Conservation (phyloP, 37 sponge, comb jelly and placozoan genomes). For the Bolinopsis microptera region DNA sequence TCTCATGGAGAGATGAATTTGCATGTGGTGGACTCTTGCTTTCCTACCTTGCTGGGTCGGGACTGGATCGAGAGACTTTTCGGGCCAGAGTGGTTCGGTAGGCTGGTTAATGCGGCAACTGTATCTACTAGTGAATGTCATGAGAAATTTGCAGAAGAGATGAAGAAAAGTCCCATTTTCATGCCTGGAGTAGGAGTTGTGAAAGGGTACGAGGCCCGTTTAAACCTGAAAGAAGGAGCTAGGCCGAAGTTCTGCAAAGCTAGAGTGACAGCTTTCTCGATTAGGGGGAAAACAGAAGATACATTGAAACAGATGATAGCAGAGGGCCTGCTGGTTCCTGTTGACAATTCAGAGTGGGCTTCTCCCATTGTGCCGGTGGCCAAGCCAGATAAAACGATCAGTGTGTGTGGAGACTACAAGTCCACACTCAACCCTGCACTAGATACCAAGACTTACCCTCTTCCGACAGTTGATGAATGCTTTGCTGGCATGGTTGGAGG, state of each 20-base stretch:
- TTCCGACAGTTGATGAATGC: constrained; percentile 15
- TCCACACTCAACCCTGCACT: neutral
- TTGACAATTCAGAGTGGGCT: constrained; percentile 6
- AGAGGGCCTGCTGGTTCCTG: neutral
- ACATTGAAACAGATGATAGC: neutral
- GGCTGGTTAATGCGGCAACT: neutral
- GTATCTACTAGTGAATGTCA: too few relatives aligned
- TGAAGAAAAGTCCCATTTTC: neutral
- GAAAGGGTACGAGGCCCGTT: neutral
- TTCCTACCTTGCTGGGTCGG: neutral
- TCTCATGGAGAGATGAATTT: neutral
- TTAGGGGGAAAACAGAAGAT: neutral
- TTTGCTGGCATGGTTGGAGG: neutral
- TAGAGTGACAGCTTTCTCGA: neutral
- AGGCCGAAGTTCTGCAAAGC: constrained; percentile 53
- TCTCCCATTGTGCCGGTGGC: constrained; percentile 34
- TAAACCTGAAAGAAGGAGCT: neutral
- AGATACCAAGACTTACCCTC: constrained; percentile 7
- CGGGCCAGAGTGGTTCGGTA: constrained; percentile 12
- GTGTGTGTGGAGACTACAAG: constrained; percentile 50
- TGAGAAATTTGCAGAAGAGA: neutral
- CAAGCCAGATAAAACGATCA: constrained; percentile 3
- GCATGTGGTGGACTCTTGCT: neutral
- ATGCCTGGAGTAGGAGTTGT: neutral
- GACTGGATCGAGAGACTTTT: neutral